phyloP scores from a whole-genome alignment of 2,113 vertebrate species.

The Pygoscelis adeliae region DNA sequence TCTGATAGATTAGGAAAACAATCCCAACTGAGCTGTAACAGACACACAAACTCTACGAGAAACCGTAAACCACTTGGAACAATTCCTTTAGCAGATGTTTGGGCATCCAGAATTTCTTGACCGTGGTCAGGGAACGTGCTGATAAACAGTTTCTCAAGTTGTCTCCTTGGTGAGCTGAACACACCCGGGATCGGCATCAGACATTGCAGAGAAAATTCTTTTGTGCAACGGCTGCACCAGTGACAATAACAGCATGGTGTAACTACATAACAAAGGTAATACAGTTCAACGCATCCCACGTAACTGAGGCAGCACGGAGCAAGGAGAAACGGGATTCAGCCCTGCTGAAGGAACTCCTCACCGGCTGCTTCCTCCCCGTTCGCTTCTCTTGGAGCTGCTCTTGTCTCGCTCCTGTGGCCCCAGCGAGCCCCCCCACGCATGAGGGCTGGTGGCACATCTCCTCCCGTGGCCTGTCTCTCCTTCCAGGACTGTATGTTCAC shows the following conservation, averaged over 20 bases:
- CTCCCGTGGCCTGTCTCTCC: neutral
- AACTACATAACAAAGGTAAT: accelerated
- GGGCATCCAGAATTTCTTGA: neutral
- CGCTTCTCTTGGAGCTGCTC: neutral
- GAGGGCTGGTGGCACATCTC: neutral
- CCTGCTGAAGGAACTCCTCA: neutral
- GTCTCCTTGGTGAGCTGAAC: neutral
- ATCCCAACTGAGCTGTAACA: neutral
- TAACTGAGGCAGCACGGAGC: neutral
- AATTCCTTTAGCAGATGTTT: neutral
- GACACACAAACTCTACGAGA: accelerated
- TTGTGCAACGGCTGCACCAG: too few species aligned
- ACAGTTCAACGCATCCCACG: accelerated
- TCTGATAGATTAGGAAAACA: neutral
- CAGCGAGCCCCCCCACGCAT: accelerated
- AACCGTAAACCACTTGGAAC: neutral
- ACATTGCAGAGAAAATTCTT: neutral
- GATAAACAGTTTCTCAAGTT: neutral
- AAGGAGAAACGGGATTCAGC: neutral
- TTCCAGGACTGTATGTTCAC: neutral
- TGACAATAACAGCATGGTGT: accelerated
- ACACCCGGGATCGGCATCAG: neutral
- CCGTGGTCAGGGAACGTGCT: accelerated
- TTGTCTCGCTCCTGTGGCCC: neutral
- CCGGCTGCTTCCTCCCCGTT: accelerated